Conservation (phyloP, 2,888 invertebrate species). For the Pheosia gnoma region DNA sequence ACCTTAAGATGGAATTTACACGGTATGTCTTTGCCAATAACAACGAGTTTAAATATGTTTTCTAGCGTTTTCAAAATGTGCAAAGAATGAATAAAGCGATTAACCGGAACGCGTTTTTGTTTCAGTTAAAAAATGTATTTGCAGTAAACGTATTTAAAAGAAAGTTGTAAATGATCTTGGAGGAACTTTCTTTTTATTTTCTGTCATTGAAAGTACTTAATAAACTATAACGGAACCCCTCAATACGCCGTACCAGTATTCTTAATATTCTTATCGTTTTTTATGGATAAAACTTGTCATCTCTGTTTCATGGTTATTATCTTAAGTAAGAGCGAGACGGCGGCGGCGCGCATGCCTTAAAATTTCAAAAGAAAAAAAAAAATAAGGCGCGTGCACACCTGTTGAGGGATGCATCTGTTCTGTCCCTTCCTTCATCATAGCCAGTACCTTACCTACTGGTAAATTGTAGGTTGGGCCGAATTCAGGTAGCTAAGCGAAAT, state of each 20-base stretch:
- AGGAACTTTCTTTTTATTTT: not conserved
- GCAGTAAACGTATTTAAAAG: constrained; percentile 18
- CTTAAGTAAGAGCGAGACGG: constrained; percentile 40
- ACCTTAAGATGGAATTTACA: not conserved
- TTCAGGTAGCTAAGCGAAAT: constrained; percentile 10
- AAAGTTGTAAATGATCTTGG: not conserved
- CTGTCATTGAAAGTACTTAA: too few species aligned
- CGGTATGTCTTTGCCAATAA: not conserved
- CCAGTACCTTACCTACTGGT: constrained; percentile 33
- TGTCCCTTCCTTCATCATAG: constrained; percentile 42
- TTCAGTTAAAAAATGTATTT: constrained; percentile 5
- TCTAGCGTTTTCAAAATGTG: not conserved
- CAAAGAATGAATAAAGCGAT: not conserved
- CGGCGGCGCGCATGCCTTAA: constrained; percentile 9
- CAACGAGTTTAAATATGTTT: not conserved
- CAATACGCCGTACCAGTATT: too few species aligned
- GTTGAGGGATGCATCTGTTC: constrained; percentile 63
- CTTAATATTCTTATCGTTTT: not conserved
- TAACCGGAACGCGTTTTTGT: not conserved
- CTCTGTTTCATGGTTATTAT: constrained; percentile 30
- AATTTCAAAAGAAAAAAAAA: constrained; percentile 35
- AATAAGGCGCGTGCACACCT: constrained; percentile 66
- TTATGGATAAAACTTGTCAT: constrained; percentile 7
- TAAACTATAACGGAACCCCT: too few species aligned
- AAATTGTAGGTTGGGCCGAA: constrained; percentile 30